A percentile compares a stretch with the other conserved stretches of the same genome.
Conservation (phyloP, 1,140 invertebrate genomes). For the Tyrophagus putrescentiae region DNA sequence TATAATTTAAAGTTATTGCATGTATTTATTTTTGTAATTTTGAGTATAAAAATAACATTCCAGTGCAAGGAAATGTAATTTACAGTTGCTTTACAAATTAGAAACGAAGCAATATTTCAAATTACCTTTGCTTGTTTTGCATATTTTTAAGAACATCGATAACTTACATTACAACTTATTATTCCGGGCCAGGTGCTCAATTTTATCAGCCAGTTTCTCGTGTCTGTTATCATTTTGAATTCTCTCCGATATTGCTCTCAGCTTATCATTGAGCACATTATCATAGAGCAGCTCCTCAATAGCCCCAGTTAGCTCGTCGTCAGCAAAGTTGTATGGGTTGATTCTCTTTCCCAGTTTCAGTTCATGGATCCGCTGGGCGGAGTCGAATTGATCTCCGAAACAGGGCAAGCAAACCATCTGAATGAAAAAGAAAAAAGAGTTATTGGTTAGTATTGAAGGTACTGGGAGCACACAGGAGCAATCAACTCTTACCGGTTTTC, state of each 20-base stretch:
- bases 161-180: too few species aligned
- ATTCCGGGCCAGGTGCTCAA: neutral
- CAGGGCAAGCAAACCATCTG: slow-evolving; percentile 21
- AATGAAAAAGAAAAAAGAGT: too few species aligned
- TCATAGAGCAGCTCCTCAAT: slow-evolving; percentile 18
- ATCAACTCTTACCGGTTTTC: neutral
- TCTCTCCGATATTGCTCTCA: slow-evolving; percentile 16
- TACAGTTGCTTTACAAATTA: too few species aligned
- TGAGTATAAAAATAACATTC: too few species aligned
- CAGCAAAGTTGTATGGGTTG: slow-evolving; percentile 21
- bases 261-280: neutral
- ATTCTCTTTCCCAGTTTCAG: slow-evolving; percentile 1
- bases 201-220: neutral
- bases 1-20: too few species aligned
- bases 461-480: too few species aligned
- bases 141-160: too few species aligned
- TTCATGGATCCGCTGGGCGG: slow-evolving; percentile 19
- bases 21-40: too few species aligned
- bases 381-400: slow-evolving; percentile 21
- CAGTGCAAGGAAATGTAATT: too few species aligned
- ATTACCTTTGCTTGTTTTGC: too few species aligned
- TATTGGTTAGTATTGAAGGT: too few species aligned
- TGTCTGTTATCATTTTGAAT: neutral
- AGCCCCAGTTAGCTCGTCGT: slow-evolving; percentile 11
- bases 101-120: too few species aligned